Evolutionary conservation across 2,797 vertebrate genomes (phyloP).

Genomic region (Vireo griseus): DNA sequence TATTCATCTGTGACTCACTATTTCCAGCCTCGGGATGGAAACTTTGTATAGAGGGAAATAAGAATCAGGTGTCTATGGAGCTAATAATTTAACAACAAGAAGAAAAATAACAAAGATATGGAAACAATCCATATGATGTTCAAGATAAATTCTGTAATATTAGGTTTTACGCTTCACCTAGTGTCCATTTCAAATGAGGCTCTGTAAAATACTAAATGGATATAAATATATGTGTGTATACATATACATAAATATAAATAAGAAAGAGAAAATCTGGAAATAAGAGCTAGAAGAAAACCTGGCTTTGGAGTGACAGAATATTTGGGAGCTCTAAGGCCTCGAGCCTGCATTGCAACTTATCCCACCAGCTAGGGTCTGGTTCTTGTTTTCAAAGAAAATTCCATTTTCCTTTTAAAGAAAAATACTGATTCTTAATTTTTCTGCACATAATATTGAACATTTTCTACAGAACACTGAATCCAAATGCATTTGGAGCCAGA

Average conservation of each 20-base stretch:
- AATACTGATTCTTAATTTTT: not conserved
- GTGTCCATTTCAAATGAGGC: not conserved
- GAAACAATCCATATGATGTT: not conserved
- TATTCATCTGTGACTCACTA: not conserved
- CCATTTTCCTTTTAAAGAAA: not conserved
- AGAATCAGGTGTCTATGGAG: not conserved
- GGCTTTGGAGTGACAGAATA: not conserved
- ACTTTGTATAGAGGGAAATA: not conserved
- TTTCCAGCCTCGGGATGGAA: not conserved
- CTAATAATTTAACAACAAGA: fast-evolving
- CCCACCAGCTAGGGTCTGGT: not conserved
- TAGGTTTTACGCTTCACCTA: not conserved
- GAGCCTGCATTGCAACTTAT: not conserved
- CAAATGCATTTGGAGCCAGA: not conserved
- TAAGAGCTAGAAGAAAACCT: not conserved
- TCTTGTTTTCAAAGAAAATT: not conserved
- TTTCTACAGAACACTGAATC: not conserved
- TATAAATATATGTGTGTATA: too few relatives aligned
- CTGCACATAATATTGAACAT: not conserved
- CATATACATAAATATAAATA: not conserved
- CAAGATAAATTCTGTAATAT: not conserved
- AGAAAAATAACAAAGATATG: not conserved
- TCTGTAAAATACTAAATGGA: not conserved
- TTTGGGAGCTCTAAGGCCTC: not conserved
- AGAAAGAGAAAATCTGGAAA: not conserved